Evolutionary conservation across 2,797 vertebrate genomes (phyloP).

Genomic region (Lithobates pipiens): DNA sequence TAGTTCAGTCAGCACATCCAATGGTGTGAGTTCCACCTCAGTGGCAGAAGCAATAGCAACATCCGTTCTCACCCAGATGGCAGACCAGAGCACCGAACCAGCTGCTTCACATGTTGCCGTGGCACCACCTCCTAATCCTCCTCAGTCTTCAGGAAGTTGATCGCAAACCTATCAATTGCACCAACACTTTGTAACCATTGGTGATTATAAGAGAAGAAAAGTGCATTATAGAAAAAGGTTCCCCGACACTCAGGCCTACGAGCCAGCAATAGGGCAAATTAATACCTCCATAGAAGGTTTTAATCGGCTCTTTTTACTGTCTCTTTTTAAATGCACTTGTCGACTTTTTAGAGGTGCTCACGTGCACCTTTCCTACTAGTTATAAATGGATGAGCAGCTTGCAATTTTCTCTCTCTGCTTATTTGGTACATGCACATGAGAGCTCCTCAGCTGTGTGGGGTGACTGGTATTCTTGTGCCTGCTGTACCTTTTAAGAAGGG

Average conservation of each 20-base stretch:
- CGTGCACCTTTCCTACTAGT: not conserved
- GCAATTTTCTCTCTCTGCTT: not conserved
- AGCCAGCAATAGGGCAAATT: not conserved
- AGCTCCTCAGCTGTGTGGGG: not conserved
- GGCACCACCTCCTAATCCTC: slow-evolving; percentile 73
- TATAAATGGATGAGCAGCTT: not conserved
- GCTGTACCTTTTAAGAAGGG: not conserved
- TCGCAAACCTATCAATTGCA: slow-evolving; percentile 72
- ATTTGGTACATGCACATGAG: not conserved
- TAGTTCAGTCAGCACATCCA: slow-evolving; percentile 98
- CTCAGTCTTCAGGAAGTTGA: slow-evolving; percentile 94
- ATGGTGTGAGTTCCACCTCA: slow-evolving; percentile 90
- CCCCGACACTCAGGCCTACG: not conserved
- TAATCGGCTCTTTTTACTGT: not conserved
- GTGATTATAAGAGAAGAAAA: slow-evolving; percentile 81
- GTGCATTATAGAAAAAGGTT: not conserved
- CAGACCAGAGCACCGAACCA: slow-evolving; percentile 92
- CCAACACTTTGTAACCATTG: slow-evolving; percentile 74
- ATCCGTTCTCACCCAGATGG: slow-evolving; percentile 80
- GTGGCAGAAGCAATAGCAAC: slow-evolving; percentile 79
- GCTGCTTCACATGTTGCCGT: slow-evolving; percentile 77
- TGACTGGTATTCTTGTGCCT: not conserved
- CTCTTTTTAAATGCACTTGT: not conserved
- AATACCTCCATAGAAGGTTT: not conserved
- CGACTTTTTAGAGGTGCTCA: not conserved